Conservation (phyloP, 2,888 invertebrate genomes). For the Tachystola acroxantha region DNA sequence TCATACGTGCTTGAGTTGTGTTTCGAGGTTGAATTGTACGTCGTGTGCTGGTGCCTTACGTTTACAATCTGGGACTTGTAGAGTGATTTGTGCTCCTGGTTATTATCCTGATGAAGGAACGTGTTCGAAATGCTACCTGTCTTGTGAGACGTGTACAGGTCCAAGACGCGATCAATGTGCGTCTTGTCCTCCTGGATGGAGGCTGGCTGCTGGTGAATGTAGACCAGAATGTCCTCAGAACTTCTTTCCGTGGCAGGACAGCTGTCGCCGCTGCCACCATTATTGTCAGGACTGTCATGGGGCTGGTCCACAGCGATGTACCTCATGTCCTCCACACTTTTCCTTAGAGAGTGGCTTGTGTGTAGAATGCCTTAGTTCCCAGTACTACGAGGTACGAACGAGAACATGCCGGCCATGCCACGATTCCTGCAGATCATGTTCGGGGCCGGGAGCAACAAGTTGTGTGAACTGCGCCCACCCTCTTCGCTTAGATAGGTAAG, state of each 20-base stretch:
- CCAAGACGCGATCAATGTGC: conserved; percentile 91
- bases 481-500: conserved; percentile 81
- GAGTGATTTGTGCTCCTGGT: conserved; percentile 86
- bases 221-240: conserved; percentile 91
- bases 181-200: conserved; percentile 88
- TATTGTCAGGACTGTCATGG: conserved; percentile 93
- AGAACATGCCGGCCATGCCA: conserved; percentile 85
- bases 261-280: conserved; percentile 93
- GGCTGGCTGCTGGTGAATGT: conserved; percentile 89
- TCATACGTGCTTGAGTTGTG: conserved; percentile 87
- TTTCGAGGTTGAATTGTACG: conserved; percentile 88
- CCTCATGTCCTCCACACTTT: conserved; percentile 84
- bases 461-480: conserved; percentile 84
- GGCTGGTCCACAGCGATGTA: conserved; percentile 85
- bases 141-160: conserved; percentile 90
- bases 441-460: conserved; percentile 84
- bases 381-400: conserved; percentile 84
- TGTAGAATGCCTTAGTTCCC: conserved; percentile 85
- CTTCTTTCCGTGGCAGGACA: conserved; percentile 89
- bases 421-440: conserved; percentile 83
- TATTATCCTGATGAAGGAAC: conserved; percentile 92
- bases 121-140: conserved; percentile 89
- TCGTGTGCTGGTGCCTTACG: conserved; percentile 86
- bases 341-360: conserved; percentile 84
- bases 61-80: conserved; percentile 90